Conservation (phyloP, 2,888 invertebrate genomes). For the Portevinia maculata region DNA sequence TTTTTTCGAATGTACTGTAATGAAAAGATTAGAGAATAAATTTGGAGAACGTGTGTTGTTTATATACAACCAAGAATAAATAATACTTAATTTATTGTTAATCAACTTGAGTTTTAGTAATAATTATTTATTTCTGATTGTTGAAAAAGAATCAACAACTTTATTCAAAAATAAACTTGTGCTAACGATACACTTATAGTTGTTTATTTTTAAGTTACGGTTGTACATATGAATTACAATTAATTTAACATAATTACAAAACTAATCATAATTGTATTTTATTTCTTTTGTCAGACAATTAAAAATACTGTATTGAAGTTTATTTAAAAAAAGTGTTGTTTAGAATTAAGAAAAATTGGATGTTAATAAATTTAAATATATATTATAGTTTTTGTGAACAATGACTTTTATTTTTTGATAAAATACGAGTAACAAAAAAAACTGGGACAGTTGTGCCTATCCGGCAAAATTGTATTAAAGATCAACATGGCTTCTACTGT, state of each 20-base stretch:
- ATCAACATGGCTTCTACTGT: too few relatives aligned
- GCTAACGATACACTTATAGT: conserved; percentile 25
- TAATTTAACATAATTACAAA: conserved; percentile 23
- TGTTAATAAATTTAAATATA: conserved; percentile 58
- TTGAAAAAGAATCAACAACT: conserved; percentile 46
- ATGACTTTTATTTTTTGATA: background rate
- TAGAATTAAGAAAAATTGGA: conserved; percentile 63
- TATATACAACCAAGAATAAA: conserved; percentile 12
- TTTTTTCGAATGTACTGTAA: conserved; percentile 47
- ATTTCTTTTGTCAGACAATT: conserved; percentile 37
- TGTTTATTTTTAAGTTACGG: conserved; percentile 26
- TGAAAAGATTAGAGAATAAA: conserved; percentile 16
- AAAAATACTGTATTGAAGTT: conserved; percentile 48
- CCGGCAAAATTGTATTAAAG: too few relatives aligned
- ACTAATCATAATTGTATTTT: conserved; percentile 1
- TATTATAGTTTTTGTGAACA: conserved; percentile 42
- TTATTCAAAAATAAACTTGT: conserved; percentile 25
- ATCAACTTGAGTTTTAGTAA: conserved; percentile 37
- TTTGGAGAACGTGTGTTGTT: conserved; percentile 32
- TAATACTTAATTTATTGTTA: conserved; percentile 66
- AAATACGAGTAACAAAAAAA: too few relatives aligned
- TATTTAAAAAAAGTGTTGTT: conserved; percentile 60
- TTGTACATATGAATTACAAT: conserved; percentile 47
- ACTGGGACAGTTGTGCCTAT: too few relatives aligned
- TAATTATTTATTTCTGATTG: conserved; percentile 68